phyloP scores from a whole-genome alignment of 2,888 invertebrate species.

The Agonum fuliginosum region DNA sequence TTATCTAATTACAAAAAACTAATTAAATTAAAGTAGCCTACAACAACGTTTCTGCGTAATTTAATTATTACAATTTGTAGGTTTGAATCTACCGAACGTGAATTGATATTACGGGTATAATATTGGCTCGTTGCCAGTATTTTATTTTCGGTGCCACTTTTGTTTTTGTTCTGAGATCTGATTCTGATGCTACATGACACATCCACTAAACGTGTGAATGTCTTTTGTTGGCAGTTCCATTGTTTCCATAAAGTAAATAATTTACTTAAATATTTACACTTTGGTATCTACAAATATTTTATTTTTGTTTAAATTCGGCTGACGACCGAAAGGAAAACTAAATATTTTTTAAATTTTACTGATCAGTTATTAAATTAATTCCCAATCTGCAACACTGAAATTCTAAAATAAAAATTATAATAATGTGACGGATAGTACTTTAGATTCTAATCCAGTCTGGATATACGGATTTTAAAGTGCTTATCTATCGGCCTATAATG shows the following conservation, averaged over 20 bases:
- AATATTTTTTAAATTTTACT: not conserved
- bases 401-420: too few species aligned
- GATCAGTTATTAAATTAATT: too few species aligned
- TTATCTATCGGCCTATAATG: too few species aligned
- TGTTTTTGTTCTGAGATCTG: conserved; percentile 43
- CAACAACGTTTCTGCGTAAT: not conserved
- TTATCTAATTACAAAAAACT: too few species aligned
- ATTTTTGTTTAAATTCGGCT: not conserved
- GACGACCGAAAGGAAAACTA: not conserved
- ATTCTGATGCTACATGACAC: conserved; percentile 3
- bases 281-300: not conserved
- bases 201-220: not conserved
- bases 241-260: not conserved
- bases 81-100: not conserved
- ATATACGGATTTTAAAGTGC: too few species aligned
- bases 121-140: conserved; percentile 12
- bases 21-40: too few species aligned
- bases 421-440: too few species aligned
- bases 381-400: too few species aligned
- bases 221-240: conserved; percentile 22
- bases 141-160: conserved; percentile 38
- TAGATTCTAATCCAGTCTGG: too few species aligned
- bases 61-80: not conserved
- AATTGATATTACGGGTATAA: not conserved
- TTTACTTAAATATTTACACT: not conserved